These are phyloP conservation scores for Oryctes rhinoceros DNA, from an alignment of 1,140 invertebrate species.

Conservation along the genomic window DNA sequence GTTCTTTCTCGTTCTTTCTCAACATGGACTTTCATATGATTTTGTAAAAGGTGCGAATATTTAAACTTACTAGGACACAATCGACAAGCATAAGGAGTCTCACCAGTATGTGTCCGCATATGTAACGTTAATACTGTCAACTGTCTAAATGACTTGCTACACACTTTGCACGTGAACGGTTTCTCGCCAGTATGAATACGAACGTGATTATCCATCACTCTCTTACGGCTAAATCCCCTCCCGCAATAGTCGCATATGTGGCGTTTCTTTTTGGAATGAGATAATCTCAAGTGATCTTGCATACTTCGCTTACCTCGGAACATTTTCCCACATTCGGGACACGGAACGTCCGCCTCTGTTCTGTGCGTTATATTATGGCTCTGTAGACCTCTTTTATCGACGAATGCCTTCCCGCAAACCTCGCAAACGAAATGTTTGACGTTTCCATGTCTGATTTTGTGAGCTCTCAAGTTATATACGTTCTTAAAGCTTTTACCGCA, in stretches of 20 bases:
- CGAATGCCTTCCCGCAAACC: not conserved
- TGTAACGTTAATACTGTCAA: conserved; percentile 41
- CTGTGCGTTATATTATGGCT: not conserved
- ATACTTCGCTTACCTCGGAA: conserved; percentile 28
- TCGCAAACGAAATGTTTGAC: conserved; percentile 50
- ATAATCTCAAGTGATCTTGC: not conserved
- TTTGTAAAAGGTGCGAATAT: conserved; percentile 50
- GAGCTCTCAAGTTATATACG: conserved; percentile 46
- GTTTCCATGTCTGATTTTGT: conserved; percentile 55
- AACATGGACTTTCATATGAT: conserved; percentile 43
- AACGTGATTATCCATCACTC: conserved; percentile 52
- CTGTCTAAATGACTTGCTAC: conserved; percentile 70
- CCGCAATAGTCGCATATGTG: conserved; percentile 37
- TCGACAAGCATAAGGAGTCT: conserved; percentile 52
- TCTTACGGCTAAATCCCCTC: conserved; percentile 38
- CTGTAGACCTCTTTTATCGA: not conserved
- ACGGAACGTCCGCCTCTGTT: not conserved
- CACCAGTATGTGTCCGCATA: conserved; percentile 51
- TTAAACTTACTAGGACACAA: conserved; percentile 54
- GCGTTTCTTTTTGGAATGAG: not conserved
- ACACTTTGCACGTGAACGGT: conserved; percentile 61
- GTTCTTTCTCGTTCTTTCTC: not conserved
- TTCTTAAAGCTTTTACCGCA: not conserved
- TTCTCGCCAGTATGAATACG: conserved; percentile 56
- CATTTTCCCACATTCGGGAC: conserved; percentile 6